phyloP scores from a whole-genome alignment of 2,888 invertebrate genomes.

The Campoletis raptor region DNA sequence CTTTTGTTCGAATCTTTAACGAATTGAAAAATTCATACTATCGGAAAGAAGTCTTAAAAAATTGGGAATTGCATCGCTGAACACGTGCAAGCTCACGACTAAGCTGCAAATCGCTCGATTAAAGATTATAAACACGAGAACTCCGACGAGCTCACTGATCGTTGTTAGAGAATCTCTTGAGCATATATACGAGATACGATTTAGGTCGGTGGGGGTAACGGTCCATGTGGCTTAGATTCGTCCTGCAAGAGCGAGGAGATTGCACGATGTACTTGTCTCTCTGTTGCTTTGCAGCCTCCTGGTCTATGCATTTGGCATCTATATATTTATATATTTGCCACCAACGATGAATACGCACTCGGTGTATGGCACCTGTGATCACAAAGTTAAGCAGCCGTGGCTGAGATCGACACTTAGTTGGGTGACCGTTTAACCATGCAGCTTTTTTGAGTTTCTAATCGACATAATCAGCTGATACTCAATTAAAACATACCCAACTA shows the following conservation, averaged over 20 bases:
- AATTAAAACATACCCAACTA: no score
- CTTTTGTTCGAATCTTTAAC: not conserved
- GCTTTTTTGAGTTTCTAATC: no score
- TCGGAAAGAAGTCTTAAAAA: not conserved
- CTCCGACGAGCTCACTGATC: constrained; percentile 69
- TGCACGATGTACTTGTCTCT: constrained; percentile 64
- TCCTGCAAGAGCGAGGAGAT: constrained; percentile 68
- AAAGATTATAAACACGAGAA: constrained; percentile 48
- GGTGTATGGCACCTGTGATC: no score
- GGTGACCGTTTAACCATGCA: no score
- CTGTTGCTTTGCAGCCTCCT: constrained; percentile 43
- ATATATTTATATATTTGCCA: not conserved
- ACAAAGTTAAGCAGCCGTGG: no score
- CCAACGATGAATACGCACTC: no score
- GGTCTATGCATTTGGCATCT: constrained; percentile 11
- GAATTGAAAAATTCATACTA: not conserved
- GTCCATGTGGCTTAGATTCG: constrained; percentile 74
- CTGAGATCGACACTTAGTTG: no score
- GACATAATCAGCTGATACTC: no score
- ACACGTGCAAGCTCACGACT: constrained; percentile 33
- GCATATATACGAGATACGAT: constrained; percentile 82
- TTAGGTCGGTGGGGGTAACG: constrained; percentile 84
- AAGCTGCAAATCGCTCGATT: constrained; percentile 33
- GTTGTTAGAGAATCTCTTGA: constrained; percentile 81
- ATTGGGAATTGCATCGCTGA: not conserved